Conservation (phyloP, 1,140 invertebrate species). For the Drosophila malerkotliana region DNA sequence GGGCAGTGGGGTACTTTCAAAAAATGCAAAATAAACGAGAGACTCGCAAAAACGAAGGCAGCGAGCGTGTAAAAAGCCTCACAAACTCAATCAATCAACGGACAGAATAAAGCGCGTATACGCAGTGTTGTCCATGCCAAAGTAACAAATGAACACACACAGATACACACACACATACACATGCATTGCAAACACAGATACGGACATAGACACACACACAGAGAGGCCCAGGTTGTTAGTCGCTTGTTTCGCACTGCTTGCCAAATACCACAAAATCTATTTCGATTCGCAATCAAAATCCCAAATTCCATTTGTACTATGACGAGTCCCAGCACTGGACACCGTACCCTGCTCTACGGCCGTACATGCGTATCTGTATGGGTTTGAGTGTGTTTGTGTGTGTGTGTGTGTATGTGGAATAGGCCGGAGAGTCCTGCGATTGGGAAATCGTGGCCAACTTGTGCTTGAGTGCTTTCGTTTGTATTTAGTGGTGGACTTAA, state of each 20-base stretch:
- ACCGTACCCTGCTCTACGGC: not conserved
- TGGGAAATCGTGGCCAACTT: slow-evolving; percentile 78
- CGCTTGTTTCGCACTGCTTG: slow-evolving; percentile 73
- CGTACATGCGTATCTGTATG: slow-evolving; percentile 1
- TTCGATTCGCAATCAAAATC: slow-evolving; percentile 83
- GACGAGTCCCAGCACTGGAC: slow-evolving; percentile 30
- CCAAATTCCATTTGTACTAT: slow-evolving; percentile 76
- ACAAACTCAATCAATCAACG: slow-evolving; percentile 78
- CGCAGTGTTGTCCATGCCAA: slow-evolving; percentile 74
- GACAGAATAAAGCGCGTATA: slow-evolving; percentile 78
- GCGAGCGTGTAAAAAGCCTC: slow-evolving; percentile 60
- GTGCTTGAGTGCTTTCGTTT: slow-evolving; percentile 83
- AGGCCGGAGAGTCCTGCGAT: slow-evolving; percentile 40
- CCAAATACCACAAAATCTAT: slow-evolving; percentile 83
- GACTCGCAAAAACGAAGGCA: slow-evolving; percentile 50
- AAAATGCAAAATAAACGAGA: slow-evolving; percentile 61
- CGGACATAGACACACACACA: slow-evolving; percentile 13
- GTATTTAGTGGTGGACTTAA: slow-evolving; percentile 84
- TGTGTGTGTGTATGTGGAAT: slow-evolving; percentile 21
- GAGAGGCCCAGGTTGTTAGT: slow-evolving; percentile 40
- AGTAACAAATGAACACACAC: slow-evolving; percentile 71
- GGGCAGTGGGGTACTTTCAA: not conserved
- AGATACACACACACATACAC: slow-evolving; percentile 23
- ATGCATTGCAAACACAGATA: slow-evolving; percentile 32
- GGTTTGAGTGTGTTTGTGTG: not conserved